phyloP scores from a whole-genome alignment of 2,113 vertebrate genomes.

The Artemisiospiza belli region DNA sequence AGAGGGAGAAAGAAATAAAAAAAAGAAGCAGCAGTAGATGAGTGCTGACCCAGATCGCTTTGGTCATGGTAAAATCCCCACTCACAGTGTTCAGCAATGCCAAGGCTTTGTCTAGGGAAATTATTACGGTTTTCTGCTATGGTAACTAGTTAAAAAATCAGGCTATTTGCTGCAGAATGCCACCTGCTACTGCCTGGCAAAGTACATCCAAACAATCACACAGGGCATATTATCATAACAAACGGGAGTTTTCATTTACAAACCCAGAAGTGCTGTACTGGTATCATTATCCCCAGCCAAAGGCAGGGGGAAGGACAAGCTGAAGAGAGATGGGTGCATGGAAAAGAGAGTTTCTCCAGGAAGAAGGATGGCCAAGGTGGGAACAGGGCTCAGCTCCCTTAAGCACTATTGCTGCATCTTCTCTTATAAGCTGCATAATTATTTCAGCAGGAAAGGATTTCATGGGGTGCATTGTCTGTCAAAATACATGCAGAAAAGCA shows the following conservation, averaged over 20 bases:
- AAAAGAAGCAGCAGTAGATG: not conserved
- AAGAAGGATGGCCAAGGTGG: not conserved
- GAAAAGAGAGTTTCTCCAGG: not conserved
- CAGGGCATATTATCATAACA: not conserved
- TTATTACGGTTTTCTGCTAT: not conserved
- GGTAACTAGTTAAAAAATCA: not conserved
- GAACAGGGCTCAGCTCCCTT: not conserved
- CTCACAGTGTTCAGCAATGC: not conserved
- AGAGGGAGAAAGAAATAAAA: not conserved
- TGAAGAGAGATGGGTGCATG: rapidly evolving
- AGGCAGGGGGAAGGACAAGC: not conserved
- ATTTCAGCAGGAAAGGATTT: not conserved
- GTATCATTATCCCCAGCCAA: rapidly evolving
- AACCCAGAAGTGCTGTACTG: not conserved
- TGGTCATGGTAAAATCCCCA: not conserved
- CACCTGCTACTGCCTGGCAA: constrained; percentile 20
- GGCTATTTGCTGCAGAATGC: not conserved
- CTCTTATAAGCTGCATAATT: not conserved
- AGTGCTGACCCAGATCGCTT: not conserved
- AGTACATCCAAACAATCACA: not conserved
- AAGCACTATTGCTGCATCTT: not conserved
- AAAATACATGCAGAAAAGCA: not conserved
- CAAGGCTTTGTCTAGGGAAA: not conserved
- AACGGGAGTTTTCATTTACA: not conserved
- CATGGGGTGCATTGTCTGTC: rapidly evolving